Evolutionary conservation across 2,797 vertebrate species (phyloP), one percentile per base, ranked within the genome.

Genomic region (Champsocephalus esox): DNA sequence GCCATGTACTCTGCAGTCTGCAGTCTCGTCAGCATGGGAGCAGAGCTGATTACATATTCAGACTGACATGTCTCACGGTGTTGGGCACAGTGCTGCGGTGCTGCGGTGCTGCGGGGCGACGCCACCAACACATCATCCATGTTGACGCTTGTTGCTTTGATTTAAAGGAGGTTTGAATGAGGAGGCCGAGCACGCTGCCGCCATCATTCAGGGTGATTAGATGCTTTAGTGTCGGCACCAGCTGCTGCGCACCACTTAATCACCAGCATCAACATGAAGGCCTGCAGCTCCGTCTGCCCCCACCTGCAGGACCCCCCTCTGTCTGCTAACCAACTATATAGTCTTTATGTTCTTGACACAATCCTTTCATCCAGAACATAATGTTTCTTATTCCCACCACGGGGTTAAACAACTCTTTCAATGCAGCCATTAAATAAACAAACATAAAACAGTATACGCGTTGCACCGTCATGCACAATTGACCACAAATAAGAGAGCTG

Each of bases 121-220:
- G 56, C 79, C 81, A 80, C 73, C 54, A 76, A 82, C 78, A 80
- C 67, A 78, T 81, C 81, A 82, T 57, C 61, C 64, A 49, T 73
- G 76, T 87, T 87, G 81, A 82, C 79, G 78, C 86, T 74, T 71
- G 73, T 75, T 87, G 81, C 82, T 81, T 81, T 83, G 82, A 85
- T 87, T 86, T 66, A 86, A 87, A 89, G 77, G 45, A 74, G 79
- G 61, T 78, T 73, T 86, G 82, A 89, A 79, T 68, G 85, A 81
- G 82, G 63, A 78, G 82, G 75, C 70, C 46, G 66, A 80, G 66
- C 41, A 32, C 70, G 70, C 57, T 14, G 3, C 69, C 19, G 9
- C 75, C 86, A 87, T 89, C 86, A 88, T 84, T 91, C 85, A 87
- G 13, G 82, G 43, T 86, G 87, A 91, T 93, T 92, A 90, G 83